Conservation (phyloP, 2,113 vertebrate species). For the Micronisus gabar region DNA sequence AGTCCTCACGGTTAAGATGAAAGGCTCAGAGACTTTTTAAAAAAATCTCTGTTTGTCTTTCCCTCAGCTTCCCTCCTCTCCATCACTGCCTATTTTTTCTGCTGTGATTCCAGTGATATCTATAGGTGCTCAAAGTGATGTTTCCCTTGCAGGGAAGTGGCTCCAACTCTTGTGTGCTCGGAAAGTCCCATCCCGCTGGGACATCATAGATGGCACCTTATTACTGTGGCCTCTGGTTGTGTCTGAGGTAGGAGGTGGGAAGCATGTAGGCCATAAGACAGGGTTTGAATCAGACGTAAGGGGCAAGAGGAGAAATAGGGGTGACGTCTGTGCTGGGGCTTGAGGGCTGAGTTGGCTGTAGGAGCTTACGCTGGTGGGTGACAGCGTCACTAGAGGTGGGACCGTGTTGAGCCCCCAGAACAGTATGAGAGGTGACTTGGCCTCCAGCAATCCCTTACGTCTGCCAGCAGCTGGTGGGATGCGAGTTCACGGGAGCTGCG, state of each 20-base stretch:
- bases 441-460: not conserved
- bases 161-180: not conserved
- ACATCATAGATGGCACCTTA: rapidly evolving
- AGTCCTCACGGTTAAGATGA: not conserved
- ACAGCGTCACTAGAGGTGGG: not conserved
- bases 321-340: not conserved
- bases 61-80: not conserved
- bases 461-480: not conserved
- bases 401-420: too few relatives aligned
- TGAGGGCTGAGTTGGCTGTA: not conserved
- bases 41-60: not conserved
- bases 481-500: not conserved
- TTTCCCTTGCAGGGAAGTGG: rapidly evolving
- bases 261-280: rapidly evolving
- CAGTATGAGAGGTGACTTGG: too few relatives aligned
- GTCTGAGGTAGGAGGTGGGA: not conserved
- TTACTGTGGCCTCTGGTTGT: not conserved
- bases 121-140: not conserved
- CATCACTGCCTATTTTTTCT: not conserved
- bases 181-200: not conserved
- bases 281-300: not conserved
- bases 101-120: not conserved
- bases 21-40: not conserved
- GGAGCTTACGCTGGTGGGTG: not conserved
- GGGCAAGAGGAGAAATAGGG: not conserved